A percentile compares a stretch with the other conserved stretches of the same genome.
Evolutionary conservation across 2,797 vertebrate species (phyloP).

Genomic region (Clarias pachynema): DNA sequence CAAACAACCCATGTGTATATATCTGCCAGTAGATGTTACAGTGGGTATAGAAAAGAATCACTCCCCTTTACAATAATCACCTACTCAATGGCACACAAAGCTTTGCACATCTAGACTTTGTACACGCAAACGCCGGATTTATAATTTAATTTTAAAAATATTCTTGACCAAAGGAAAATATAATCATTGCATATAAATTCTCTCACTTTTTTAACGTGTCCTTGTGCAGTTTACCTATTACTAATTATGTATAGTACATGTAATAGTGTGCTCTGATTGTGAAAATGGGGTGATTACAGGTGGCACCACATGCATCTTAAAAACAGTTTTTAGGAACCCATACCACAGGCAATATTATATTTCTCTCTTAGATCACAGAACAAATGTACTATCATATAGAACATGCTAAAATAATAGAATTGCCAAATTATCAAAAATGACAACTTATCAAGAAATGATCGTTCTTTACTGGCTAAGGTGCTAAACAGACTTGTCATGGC

Average conservation of each 20-base stretch:
- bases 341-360: not conserved
- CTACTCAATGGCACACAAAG: too few relatives aligned
- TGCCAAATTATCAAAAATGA: not conserved
- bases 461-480: constrained; percentile 55
- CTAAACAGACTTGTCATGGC: constrained; percentile 65
- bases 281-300: not conserved
- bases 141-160: too few relatives aligned
- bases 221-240: too few relatives aligned
- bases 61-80: too few relatives aligned
- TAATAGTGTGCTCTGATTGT: not conserved
- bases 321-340: not conserved
- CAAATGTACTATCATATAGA: not conserved
- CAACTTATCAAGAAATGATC: constrained; percentile 8
- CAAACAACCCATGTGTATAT: too few relatives aligned
- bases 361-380: not conserved
- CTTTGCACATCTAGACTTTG: too few relatives aligned
- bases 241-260: not conserved
- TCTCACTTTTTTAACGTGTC: not conserved
- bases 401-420: not conserved
- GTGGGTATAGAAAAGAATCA: too few relatives aligned
- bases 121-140: too few relatives aligned
- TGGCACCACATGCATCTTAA: not conserved
- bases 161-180: not conserved
- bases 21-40: too few relatives aligned
- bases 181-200: not conserved